Evolutionary conservation across 37 sponge, comb jelly and placozoan species (phyloP).

Genomic region (Axinella damicornis): DNA sequence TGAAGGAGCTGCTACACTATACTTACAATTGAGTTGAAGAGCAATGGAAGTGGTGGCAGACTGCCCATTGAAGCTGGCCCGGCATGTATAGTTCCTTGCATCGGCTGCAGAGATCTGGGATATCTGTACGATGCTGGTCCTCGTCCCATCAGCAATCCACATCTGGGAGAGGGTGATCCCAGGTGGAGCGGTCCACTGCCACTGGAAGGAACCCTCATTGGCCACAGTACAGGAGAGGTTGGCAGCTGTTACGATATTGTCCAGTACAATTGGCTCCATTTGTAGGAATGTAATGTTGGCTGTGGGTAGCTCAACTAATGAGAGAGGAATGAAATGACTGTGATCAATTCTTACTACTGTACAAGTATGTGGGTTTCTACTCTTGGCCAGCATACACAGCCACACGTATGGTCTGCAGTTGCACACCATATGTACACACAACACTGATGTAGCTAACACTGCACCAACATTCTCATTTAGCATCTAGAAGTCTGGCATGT

Average conservation of each 20-base stretch:
- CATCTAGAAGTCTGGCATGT: too few relatives aligned
- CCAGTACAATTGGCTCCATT: background rate
- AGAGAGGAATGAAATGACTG: background rate
- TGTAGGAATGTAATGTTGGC: background rate
- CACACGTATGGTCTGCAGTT: too few relatives aligned
- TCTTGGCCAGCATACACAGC: too few relatives aligned
- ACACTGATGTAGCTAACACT: too few relatives aligned
- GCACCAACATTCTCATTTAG: too few relatives aligned
- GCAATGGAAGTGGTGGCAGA: too few relatives aligned
- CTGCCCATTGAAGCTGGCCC: too few relatives aligned
- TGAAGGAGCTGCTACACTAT: too few relatives aligned
- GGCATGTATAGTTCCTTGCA: too few relatives aligned
- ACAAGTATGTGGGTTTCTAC: too few relatives aligned
- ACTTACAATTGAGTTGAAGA: too few relatives aligned
- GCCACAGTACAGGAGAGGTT: slow-evolving; percentile 58
- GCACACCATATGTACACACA: too few relatives aligned
- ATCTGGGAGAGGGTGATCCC: background rate
- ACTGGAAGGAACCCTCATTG: slow-evolving; percentile 49
- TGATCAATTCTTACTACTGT: background rate
- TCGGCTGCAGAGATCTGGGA: background rate
- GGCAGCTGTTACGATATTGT: background rate
- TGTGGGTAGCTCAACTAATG: background rate
- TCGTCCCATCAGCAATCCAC: slow-evolving; percentile 38
- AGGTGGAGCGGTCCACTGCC: slow-evolving; percentile 42
- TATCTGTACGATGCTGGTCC: slow-evolving; percentile 37